phyloP scores from a whole-genome alignment of 2,797 vertebrate genomes.

The Pangasius krempfi region DNA sequence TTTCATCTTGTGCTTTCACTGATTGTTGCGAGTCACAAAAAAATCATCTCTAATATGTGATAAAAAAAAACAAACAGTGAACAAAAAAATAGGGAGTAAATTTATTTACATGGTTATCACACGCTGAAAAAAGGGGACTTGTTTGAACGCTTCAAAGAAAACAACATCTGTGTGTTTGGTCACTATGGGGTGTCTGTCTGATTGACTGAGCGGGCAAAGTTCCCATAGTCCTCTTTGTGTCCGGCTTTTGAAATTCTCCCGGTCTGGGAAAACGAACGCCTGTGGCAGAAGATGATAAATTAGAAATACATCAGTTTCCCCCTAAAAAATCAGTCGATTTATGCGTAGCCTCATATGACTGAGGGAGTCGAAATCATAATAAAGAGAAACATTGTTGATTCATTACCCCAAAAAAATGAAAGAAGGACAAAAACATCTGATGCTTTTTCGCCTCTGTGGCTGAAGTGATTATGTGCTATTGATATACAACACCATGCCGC shows the following conservation, averaged over 20 bases:
- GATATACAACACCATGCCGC: constrained; percentile 41
- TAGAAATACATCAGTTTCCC: constrained; percentile 76
- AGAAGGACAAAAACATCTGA: constrained; percentile 54
- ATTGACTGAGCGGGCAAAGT: constrained; percentile 84
- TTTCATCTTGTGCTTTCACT: constrained; percentile 49
- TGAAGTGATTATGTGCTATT: constrained; percentile 50
- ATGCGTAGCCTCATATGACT: constrained; percentile 65
- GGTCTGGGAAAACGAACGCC: constrained; percentile 79
- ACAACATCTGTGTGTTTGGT: constrained; percentile 75
- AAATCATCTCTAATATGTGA: constrained; percentile 66
- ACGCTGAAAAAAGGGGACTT: constrained; percentile 68
- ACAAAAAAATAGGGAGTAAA: constrained; percentile 56
- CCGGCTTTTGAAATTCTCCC: constrained; percentile 80
- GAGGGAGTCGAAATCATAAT: constrained; percentile 65
- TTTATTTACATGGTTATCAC: constrained; percentile 77
- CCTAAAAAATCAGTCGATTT: constrained; percentile 70
- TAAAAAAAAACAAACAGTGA: constrained; percentile 30
- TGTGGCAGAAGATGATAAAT: constrained; percentile 82
- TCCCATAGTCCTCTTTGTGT: constrained; percentile 83
- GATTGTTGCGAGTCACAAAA: constrained; percentile 70
- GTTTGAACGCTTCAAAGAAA: constrained; percentile 78
- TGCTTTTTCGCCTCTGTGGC: constrained; percentile 47
- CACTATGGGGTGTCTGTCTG: constrained; percentile 81
- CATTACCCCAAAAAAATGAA: constrained; percentile 54
- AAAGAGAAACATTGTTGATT: constrained; percentile 71